Evolutionary conservation across 2,888 invertebrate genomes (phyloP).

Genomic region (Hesperia comma): DNA sequence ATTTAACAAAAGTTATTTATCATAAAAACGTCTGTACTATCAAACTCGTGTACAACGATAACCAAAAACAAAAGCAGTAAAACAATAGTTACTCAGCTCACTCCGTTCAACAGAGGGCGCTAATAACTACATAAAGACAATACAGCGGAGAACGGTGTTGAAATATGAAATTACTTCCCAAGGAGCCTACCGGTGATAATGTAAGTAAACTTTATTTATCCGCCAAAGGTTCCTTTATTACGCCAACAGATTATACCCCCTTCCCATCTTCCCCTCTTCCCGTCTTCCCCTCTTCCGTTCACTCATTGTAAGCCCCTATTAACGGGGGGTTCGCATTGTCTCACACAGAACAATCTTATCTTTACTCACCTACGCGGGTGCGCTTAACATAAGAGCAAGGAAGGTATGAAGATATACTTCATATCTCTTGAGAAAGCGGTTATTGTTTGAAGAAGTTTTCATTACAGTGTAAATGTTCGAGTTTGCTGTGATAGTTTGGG

Average conservation of each 20-base stretch:
- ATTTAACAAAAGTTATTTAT: no score
- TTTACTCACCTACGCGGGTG: constrained; percentile 40
- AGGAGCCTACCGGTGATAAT: constrained; percentile 41
- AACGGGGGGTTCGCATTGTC: constrained; percentile 44
- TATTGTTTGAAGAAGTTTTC: constrained; percentile 19
- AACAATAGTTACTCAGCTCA: constrained; percentile 34
- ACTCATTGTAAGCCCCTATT: constrained; percentile 52
- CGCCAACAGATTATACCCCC: constrained; percentile 53
- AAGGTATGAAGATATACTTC: constrained; percentile 26
- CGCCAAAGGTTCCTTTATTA: constrained; percentile 58
- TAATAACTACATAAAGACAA: constrained; percentile 34
- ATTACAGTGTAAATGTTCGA: constrained; percentile 7
- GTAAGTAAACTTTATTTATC: constrained; percentile 50
- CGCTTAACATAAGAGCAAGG: constrained; percentile 23
- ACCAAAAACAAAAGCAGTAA: constrained; percentile 23
- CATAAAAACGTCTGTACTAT: no score
- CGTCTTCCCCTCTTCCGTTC: constrained; percentile 36
- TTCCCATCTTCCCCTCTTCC: constrained; percentile 41
- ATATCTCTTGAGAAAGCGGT: constrained; percentile 17
- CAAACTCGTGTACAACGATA: constrained; percentile 2
- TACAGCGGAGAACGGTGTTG: constrained; percentile 30
- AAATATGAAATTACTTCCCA: constrained; percentile 49
- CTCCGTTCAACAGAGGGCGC: constrained; percentile 14
- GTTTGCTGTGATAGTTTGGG: constrained; percentile 1
- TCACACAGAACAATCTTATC: constrained; percentile 46